Evolutionary conservation across 2,797 vertebrate species (phyloP).

Genomic region (Sus cebifrons): DNA sequence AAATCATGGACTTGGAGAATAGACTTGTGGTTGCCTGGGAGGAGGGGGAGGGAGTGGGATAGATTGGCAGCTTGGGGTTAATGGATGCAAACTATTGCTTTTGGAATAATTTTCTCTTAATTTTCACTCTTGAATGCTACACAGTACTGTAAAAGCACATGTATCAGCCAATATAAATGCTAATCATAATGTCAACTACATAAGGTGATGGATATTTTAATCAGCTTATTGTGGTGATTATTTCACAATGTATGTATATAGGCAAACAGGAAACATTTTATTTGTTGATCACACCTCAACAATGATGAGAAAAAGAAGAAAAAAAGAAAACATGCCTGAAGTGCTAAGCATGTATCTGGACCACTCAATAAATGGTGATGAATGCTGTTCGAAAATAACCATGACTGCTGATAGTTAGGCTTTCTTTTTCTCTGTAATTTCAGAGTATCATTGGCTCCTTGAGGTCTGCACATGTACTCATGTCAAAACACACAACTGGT

Average conservation of each 20-base stretch:
- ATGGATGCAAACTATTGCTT: no score
- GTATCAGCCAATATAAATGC: not conserved
- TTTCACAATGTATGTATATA: not conserved
- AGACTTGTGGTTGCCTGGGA: no score
- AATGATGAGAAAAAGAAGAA: not conserved
- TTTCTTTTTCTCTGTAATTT: slow-evolving; percentile 21
- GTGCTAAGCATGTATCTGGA: not conserved
- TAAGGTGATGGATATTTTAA: not conserved
- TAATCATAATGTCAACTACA: not conserved
- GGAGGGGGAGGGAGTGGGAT: no score
- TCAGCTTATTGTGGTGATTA: not conserved
- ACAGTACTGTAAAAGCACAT: not conserved
- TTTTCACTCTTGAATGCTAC: slow-evolving; percentile 16
- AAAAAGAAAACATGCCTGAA: not conserved
- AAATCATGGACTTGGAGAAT: no score
- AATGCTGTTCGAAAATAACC: not conserved
- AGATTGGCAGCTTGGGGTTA: no score
- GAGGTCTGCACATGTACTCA: not conserved
- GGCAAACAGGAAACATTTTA: not conserved
- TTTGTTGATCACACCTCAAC: not conserved
- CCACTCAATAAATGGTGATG: not conserved
- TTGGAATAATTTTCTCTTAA: not conserved
- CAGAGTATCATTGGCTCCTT: not conserved
- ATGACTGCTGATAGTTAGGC: not conserved
- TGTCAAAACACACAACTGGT: not conserved